These are phyloP conservation scores for Atractosteus spatula DNA, from an alignment of 2,113 vertebrate species.

Conservation along the genomic window DNA sequence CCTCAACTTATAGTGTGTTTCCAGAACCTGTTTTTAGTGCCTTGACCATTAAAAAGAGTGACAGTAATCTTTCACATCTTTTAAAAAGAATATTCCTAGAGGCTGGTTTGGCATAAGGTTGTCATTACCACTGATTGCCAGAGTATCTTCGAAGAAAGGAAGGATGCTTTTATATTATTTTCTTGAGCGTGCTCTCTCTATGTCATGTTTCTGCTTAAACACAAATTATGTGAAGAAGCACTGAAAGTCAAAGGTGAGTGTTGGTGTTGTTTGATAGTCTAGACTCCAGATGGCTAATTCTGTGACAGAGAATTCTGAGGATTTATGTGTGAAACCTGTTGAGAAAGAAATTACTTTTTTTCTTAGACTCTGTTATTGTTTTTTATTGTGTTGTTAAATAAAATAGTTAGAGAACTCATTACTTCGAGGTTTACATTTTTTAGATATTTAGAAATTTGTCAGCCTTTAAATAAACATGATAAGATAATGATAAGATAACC, in stretches of 20 bases:
- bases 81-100: constrained; percentile 66
- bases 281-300: not conserved
- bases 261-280: not conserved
- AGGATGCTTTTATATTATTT: constrained; percentile 49
- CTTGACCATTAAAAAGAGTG: constrained; percentile 62
- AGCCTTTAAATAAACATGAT: too few species aligned
- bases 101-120: constrained; percentile 47
- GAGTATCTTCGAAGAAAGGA: constrained; percentile 57
- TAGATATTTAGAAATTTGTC: too few species aligned
- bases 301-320: too few species aligned
- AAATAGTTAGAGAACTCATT: too few species aligned
- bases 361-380: too few species aligned
- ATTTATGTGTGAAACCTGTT: too few species aligned
- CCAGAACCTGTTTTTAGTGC: constrained; percentile 72
- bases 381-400: too few species aligned
- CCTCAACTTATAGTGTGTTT: constrained; percentile 62
- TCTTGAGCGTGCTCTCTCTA: constrained; percentile 37
- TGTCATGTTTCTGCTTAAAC: too few species aligned
- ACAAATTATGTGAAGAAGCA: not conserved
- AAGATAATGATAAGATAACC: too few species aligned
- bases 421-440: too few species aligned
- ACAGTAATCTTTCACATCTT: constrained; percentile 67
- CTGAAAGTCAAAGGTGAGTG: not conserved
- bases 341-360: too few species aligned
- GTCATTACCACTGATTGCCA: constrained; percentile 68